Base-by-base conservation (phyloP, 2,888 invertebrate species). In the Bombylius major region DNA sequence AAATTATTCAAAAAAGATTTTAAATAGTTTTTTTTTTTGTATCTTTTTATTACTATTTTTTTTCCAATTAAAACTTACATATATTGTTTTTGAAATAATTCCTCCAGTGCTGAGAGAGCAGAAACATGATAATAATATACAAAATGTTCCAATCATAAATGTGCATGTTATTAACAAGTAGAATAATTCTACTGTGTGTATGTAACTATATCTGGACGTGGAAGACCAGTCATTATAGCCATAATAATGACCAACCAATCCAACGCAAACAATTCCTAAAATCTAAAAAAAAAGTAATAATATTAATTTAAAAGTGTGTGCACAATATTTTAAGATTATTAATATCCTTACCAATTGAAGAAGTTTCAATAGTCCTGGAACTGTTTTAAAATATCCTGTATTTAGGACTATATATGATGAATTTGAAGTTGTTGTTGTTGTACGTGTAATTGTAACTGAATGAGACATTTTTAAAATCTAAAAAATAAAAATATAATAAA, bases 381-480 rank as follows among this genome's bases (percentile, higher is more conserved):
- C 77, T 33, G 87, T 82, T 70, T 85, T 84, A 62, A 91, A 73
- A 71, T 89, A 91, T 51, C 88, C 87, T 7, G 84, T 86, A 73
- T 93, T 92, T 60, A 91, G 75, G 63, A 89, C 82, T 61, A 91
- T 78, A 9, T 86, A 82, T 11, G 87, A 84, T 31, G 89, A 86
- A 36, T 84, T 82, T 33, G 85, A 80, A 11, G 86, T 84, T 58
- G 88, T 88, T 53, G 89, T 90, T n/a, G 87, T 88, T 39, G 87
- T 89, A 67, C 89, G 79, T 36, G 90, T 91, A 58, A 92, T 87
- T 50, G 91, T 92, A 64, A 92, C 87, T 44, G 88, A 80, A 75
- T 92, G 91, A 61, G 91, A 91, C 92, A 92, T 92, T 65, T 74
- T 82, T 62, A 36, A 56, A 36, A 36, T 7, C 8, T 36, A 36